Conservation (phyloP, 1,140 invertebrate genomes). For the Papilio machaon region DNA sequence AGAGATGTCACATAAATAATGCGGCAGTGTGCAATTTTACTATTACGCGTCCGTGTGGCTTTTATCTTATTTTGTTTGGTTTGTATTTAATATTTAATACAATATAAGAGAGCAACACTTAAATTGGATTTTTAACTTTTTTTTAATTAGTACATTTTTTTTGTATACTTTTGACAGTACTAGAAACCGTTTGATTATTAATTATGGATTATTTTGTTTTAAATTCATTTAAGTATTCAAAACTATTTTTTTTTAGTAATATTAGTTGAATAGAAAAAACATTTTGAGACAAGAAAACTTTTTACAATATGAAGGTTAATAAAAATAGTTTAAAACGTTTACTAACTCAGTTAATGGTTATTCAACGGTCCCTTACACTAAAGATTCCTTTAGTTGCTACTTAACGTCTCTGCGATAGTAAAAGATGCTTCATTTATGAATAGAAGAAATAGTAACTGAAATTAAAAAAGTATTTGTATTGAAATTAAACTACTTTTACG, state of each 20-base stretch:
- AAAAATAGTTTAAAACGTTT: neutral
- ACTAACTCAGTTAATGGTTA: neutral
- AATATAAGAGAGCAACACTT: too few species aligned
- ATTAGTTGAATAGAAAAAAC: neutral
- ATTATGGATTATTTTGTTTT: neutral
- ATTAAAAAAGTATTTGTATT: neutral
- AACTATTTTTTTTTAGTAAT: neutral
- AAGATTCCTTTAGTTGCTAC: neutral
- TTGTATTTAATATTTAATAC: too few species aligned
- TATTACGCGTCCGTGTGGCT: neutral
- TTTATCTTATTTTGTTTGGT: neutral
- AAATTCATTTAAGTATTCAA: neutral
- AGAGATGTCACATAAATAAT: too few species aligned
- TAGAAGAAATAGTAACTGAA: neutral
- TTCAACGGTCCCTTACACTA: neutral
- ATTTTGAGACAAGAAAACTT: neutral
- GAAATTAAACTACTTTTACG: slow-evolving; percentile 5
- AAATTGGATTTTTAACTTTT: too few species aligned
- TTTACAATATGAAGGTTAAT: neutral
- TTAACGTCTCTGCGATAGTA: neutral
- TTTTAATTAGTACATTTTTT: neutral
- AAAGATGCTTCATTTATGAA: neutral
- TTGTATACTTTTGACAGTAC: neutral
- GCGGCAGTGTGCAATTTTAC: too few species aligned
- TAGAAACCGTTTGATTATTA: neutral